Percentiles rank a stretch among this genome's conserved stretches.
Evolutionary conservation across 2,113 vertebrate species (phyloP).

Genomic region (Malurus melanocephalus): DNA sequence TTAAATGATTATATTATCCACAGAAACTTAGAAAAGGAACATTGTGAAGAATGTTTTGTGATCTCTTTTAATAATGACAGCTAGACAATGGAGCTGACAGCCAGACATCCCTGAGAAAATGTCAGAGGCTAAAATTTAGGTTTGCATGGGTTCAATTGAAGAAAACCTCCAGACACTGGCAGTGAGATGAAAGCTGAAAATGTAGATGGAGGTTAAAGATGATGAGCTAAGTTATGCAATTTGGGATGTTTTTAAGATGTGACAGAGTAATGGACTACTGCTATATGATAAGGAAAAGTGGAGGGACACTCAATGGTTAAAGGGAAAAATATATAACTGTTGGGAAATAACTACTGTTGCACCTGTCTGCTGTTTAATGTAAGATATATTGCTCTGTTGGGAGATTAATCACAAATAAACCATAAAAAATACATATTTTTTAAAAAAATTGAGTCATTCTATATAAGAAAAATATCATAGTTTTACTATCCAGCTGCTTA

Average conservation of each 20-base stretch:
- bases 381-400: background rate
- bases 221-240: background rate
- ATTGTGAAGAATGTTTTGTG: background rate
- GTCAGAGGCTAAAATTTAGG: background rate
- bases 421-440: background rate
- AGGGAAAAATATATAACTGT: background rate
- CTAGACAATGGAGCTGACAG: background rate
- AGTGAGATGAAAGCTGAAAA: background rate
- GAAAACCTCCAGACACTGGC: background rate
- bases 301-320: background rate
- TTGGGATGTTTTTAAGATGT: background rate
- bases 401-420: constrained; percentile 16
- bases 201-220: background rate
- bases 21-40: background rate
- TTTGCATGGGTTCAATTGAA: background rate
- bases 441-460: background rate
- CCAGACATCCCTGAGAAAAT: background rate
- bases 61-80: background rate
- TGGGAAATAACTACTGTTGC: background rate
- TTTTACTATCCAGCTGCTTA: constrained; percentile 27
- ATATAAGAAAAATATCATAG: background rate
- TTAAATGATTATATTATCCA: background rate
- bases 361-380: constrained; percentile 11
- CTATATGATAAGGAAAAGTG: background rate
- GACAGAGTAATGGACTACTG: background rate